These are phyloP conservation scores for Octonoba sinensis DNA, from an alignment of 2,888 invertebrate species.

Conservation along the genomic window DNA sequence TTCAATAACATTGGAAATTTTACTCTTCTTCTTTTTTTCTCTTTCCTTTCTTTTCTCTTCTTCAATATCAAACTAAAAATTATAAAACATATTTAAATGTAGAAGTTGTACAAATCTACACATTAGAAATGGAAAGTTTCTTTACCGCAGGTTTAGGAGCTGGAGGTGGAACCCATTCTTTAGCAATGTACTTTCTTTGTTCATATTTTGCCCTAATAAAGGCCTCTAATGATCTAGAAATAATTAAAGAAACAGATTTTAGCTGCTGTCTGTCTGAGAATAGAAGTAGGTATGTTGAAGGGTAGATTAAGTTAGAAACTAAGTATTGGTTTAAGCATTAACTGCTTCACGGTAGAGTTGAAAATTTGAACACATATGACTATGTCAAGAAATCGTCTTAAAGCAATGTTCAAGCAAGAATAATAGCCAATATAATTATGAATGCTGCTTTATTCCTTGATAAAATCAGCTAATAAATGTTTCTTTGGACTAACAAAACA, in stretches of 20 bases:
- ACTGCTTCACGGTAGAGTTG: too few relatives aligned
- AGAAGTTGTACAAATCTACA: neutral
- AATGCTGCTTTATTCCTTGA: too few relatives aligned
- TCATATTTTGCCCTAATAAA: slow-evolving; percentile 99
- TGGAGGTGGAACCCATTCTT: slow-evolving; percentile 92
- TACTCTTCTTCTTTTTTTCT: slow-evolving; percentile 65
- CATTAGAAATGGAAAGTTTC: neutral
- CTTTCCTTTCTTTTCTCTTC: slow-evolving; percentile 67
- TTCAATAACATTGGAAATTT: slow-evolving; percentile 40
- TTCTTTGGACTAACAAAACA: too few relatives aligned
- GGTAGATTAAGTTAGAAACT: too few relatives aligned
- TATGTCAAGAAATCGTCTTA: too few relatives aligned
- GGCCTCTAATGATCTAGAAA: slow-evolving; percentile 80
- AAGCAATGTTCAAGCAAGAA: too few relatives aligned
- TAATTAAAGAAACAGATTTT: slow-evolving; percentile 15
- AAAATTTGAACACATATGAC: too few relatives aligned
- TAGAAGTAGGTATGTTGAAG: too few relatives aligned
- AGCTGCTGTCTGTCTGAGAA: neutral
- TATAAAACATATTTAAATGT: slow-evolving; percentile 22
- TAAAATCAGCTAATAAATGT: too few relatives aligned
- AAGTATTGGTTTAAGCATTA: too few relatives aligned
- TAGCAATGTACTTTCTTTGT: slow-evolving; percentile 97
- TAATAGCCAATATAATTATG: too few relatives aligned
- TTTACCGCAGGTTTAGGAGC: slow-evolving; percentile 79
- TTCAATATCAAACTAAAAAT: slow-evolving; percentile 72